phyloP scores from a whole-genome alignment of 2,888 invertebrate genomes.

The Scaptomyza flava region DNA sequence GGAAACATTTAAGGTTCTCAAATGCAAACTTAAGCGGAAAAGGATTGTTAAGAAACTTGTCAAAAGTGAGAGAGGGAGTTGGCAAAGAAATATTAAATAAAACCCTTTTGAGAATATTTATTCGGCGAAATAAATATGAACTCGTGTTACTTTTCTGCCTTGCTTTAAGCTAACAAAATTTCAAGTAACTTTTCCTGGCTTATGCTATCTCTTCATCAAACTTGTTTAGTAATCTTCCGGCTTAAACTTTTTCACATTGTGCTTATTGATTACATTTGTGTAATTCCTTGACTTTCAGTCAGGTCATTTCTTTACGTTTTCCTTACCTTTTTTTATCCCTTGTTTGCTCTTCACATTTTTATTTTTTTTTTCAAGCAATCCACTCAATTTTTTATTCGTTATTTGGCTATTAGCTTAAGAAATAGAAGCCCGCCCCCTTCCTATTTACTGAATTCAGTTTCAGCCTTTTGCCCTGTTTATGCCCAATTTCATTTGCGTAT shows the following conservation, averaged over 20 bases:
- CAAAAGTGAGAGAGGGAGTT: neutral
- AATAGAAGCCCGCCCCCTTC: constrained; percentile 23
- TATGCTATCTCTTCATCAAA: neutral
- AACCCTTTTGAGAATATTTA: neutral
- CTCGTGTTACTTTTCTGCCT: no score
- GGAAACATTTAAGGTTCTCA: neutral
- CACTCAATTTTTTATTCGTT: constrained; percentile 73
- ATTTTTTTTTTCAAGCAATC: constrained; percentile 52
- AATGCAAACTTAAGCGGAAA: constrained; percentile 3
- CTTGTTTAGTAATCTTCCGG: neutral
- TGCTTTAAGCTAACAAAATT: no score
- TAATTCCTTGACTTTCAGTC: constrained; percentile 18
- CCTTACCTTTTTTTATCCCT: neutral
- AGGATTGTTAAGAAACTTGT: neutral
- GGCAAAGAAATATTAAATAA: neutral
- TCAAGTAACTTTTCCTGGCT: no score
- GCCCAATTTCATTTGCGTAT: constrained; percentile 64
- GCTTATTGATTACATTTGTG: constrained; percentile 22
- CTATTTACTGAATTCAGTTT: neutral
- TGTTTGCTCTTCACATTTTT: constrained; percentile 4
- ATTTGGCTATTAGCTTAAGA: constrained; percentile 56
- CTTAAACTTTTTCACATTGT: neutral
- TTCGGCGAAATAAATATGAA: no score
- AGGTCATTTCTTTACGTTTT: neutral
- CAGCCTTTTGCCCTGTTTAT: constrained; percentile 31